Percentiles rank a stretch among this genome's conserved stretches.
Evolutionary conservation across 1,140 invertebrate genomes (phyloP).

Genomic region (Calosoma granatense): DNA sequence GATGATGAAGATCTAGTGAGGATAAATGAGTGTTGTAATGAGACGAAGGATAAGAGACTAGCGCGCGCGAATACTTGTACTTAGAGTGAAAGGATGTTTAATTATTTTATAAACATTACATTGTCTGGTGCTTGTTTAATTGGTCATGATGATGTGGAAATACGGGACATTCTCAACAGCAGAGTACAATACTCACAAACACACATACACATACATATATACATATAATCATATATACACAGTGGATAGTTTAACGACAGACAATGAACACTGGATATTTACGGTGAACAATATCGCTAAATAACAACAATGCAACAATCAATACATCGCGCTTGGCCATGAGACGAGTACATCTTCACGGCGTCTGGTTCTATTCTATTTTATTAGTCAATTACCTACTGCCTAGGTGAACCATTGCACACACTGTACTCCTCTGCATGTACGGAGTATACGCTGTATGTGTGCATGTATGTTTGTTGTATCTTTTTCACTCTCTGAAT

Average conservation of each 20-base stretch:
- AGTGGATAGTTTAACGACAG: too few species aligned
- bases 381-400: conserved; percentile 9
- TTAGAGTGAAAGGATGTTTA: too few species aligned
- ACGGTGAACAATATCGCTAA: conserved; percentile 14
- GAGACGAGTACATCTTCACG: background rate
- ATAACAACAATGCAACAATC: conserved; percentile 11
- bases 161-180: conserved; percentile 7
- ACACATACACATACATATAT: background rate
- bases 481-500: too few species aligned
- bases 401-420: too few species aligned
- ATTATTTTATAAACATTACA: conserved; percentile 9
- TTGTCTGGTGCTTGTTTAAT: background rate
- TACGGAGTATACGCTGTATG: too few species aligned
- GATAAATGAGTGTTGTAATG: too few species aligned
- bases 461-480: too few species aligned
- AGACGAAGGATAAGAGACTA: too few species aligned
- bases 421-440: too few species aligned
- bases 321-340: background rate
- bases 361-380: background rate
- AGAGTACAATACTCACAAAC: conserved; percentile 6
- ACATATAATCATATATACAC: conserved; percentile 2
- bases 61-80: too few species aligned
- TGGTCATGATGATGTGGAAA: conserved; percentile 1
- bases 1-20: too few species aligned
- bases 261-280: conserved; percentile 10